Evolutionary conservation across 1,140 invertebrate genomes (phyloP).

Genomic region (Platorchestia sp.): DNA sequence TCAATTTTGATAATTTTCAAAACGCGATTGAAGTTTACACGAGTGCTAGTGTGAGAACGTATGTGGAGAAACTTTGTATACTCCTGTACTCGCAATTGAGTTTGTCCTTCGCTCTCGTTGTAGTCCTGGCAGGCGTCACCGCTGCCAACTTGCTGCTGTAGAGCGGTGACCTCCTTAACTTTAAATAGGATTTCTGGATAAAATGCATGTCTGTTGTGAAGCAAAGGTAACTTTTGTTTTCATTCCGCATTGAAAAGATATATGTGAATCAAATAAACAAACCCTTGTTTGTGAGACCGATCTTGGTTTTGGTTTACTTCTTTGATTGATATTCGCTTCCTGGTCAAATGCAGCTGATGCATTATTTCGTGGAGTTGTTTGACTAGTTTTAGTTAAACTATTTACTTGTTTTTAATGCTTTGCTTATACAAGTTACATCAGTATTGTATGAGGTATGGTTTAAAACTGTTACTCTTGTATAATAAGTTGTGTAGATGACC

Average conservation of each 20-base stretch:
- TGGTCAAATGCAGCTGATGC: background rate
- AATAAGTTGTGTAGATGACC: too few species aligned
- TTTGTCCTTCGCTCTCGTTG: background rate
- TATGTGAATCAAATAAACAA: background rate
- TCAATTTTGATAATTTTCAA: background rate
- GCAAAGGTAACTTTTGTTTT: background rate
- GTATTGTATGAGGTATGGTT: background rate
- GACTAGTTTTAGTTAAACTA: background rate
- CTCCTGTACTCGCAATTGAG: background rate
- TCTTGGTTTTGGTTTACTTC: background rate
- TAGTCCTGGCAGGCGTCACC: conserved; percentile 17
- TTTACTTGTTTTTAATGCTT: background rate
- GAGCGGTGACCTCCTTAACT: background rate
- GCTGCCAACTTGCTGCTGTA: conserved; percentile 29
- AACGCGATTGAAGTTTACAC: background rate
- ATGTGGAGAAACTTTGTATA: background rate
- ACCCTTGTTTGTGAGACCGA: background rate
- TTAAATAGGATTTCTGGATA: background rate
- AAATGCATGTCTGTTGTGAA: background rate
- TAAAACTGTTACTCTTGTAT: too few species aligned
- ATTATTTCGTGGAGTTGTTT: background rate
- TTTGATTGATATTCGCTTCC: background rate
- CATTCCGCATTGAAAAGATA: background rate
- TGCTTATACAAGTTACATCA: background rate
- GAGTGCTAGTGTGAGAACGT: background rate